phyloP scores from a whole-genome alignment of 2,113 vertebrate genomes.

The Eretmochelys imbricata region DNA sequence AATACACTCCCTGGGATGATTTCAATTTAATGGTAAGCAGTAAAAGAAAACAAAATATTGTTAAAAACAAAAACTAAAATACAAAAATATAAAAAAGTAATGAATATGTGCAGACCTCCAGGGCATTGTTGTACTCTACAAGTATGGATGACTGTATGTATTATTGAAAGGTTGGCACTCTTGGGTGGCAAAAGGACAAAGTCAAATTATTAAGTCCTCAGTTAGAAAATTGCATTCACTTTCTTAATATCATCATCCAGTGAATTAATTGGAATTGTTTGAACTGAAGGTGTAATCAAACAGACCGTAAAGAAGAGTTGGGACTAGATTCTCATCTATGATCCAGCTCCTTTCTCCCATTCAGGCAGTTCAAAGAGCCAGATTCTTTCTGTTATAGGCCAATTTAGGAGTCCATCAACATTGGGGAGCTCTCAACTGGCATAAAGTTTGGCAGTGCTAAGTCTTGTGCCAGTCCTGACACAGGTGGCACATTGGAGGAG shows the following conservation, averaged over 20 bases:
- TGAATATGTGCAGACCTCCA: neutral
- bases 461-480: neutral
- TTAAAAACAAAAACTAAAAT: neutral
- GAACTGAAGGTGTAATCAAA: neutral
- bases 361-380: neutral
- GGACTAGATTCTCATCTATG: neutral
- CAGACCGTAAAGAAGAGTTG: neutral
- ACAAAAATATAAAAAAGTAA: neutral
- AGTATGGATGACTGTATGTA: neutral
- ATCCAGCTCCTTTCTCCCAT: neutral
- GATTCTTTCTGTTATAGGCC: neutral
- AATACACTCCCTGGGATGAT: constrained; percentile 50
- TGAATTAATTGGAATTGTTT: neutral
- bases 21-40: constrained; percentile 46
- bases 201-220: neutral
- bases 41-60: neutral
- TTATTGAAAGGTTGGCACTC: neutral
- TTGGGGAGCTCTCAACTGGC: neutral
- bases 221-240: neutral
- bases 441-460: rapidly evolving
- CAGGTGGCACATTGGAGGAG: neutral
- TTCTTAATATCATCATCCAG: neutral
- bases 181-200: neutral
- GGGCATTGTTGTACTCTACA: neutral
- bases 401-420: neutral